Percentiles rank a stretch among this genome's conserved stretches.
Evolutionary conservation across 1,140 invertebrate species (phyloP).

Genomic region (Drosophila leontia): DNA sequence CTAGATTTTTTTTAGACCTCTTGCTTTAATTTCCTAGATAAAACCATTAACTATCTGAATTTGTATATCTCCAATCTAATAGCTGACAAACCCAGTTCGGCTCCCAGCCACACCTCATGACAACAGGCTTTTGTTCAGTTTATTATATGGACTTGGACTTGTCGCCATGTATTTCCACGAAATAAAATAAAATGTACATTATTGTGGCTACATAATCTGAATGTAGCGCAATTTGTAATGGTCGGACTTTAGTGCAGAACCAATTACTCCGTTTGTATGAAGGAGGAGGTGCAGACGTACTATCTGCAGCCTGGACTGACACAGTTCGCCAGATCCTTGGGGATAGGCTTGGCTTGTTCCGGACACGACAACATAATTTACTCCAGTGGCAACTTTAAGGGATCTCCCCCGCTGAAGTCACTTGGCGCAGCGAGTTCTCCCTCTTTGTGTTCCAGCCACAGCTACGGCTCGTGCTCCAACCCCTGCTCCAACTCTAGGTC

Average conservation of each 20-base stretch:
- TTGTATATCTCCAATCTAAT: background rate
- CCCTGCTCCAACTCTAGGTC: background rate
- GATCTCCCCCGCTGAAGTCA: slow-evolving; percentile 31
- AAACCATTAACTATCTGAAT: background rate
- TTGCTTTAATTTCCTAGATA: too few relatives aligned
- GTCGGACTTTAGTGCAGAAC: slow-evolving; percentile 39
- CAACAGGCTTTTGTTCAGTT: slow-evolving; percentile 2
- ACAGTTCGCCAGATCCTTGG: slow-evolving; percentile 59
- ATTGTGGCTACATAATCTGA: slow-evolving; percentile 49
- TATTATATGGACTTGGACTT: slow-evolving; percentile 24
- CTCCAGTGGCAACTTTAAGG: slow-evolving; percentile 44
- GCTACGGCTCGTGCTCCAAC: background rate
- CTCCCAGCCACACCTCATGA: slow-evolving; percentile 23
- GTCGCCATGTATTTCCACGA: slow-evolving; percentile 31
- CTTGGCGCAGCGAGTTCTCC: slow-evolving; percentile 15
- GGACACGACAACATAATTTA: slow-evolving; percentile 78
- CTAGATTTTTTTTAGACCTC: too few relatives aligned
- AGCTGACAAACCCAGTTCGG: slow-evolving; percentile 3
- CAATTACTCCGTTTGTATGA: slow-evolving; percentile 37
- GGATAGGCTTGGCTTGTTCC: slow-evolving; percentile 73
- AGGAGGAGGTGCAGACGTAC: slow-evolving; percentile 24
- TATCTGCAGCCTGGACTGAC: slow-evolving; percentile 65
- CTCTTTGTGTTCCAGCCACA: background rate
- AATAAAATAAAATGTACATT: slow-evolving; percentile 48
- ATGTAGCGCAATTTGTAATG: slow-evolving; percentile 67